Evolutionary conservation across 2,888 invertebrate genomes (phyloP), one percentile per base, ranked within the genome.

Genomic region (Hirtodrosophila alboralis): DNA sequence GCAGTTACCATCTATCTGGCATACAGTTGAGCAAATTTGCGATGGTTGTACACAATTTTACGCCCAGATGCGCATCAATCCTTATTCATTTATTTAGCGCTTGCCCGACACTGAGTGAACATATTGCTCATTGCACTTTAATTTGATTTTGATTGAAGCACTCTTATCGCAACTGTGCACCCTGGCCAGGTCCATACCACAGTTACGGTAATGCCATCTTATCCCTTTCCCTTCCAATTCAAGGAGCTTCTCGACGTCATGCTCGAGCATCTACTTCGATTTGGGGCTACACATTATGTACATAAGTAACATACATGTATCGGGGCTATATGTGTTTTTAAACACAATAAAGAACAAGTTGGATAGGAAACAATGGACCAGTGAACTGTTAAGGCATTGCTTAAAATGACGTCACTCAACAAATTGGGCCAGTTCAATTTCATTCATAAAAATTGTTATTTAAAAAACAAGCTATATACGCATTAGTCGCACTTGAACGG

Each of bases 71-170:
- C 54, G 16, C 87, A 78, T 84, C 77, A 60, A 70, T 60, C 53
- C 37, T 37, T 37, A 65, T 68, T 67, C 68, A 80, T 75, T 86
- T 80, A 75, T 75, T 72, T 68, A 60, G 53, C 52, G 33, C 59
- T 40, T 49, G 56, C 51, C 43, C 56, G 34, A 59, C 59, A 48
- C 41, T 51, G 62, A 26, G 48, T 43, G 36, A 56, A 45, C 52
- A 71, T 64, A 79, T 84, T 84, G 86, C 57, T 77, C 78, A 84
- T 43, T 84, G 86, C 85, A 64, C 64, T 81, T 66, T 86, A 77
- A 80, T 85, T 84, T 59, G 75, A 66, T 81, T 78, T 81, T 81
- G 83, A 80, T 86, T 80, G 83, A 74, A 85, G 44, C 60, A 30
- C 62, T 52, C 75, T 80, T 80, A 80, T 80, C 79, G 79, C 71